Percentiles rank a stretch among this genome's conserved stretches.
Evolutionary conservation across 2,888 invertebrate species (phyloP).

Genomic region (Andricus curvator): DNA sequence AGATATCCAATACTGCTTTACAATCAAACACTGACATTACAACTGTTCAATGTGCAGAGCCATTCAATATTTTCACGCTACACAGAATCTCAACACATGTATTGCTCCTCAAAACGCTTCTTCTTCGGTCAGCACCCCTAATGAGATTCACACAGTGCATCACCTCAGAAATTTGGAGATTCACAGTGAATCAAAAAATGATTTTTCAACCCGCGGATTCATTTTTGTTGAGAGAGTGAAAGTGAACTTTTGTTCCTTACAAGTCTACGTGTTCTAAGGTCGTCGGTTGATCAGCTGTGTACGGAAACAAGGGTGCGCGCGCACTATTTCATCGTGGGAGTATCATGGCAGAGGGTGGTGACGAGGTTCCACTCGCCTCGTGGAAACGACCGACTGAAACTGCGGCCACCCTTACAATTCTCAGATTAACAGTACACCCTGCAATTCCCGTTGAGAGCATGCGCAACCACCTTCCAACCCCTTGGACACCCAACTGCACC

Average conservation of each 20-base stretch:
- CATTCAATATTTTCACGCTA: constrained; percentile 14
- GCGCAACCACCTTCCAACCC: constrained; percentile 24
- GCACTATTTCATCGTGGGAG: constrained; percentile 28
- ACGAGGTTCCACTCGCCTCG: not conserved
- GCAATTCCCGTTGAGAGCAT: constrained; percentile 26
- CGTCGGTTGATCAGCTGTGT: constrained; percentile 44
- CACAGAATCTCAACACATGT: constrained; percentile 5
- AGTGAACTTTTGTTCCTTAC: constrained; percentile 9
- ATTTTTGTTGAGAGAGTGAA: not conserved
- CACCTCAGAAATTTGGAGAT: not conserved
- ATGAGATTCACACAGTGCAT: not conserved
- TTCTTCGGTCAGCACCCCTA: not conserved
- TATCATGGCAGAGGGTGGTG: constrained; percentile 7
- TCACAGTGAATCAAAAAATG: not conserved
- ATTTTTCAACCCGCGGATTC: not conserved
- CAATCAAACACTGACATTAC: not conserved
- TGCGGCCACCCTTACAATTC: constrained; percentile 30
- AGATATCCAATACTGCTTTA: not conserved
- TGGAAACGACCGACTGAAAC: constrained; percentile 21
- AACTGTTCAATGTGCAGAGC: not conserved
- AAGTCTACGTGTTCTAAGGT: constrained; percentile 2
- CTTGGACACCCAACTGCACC: not conserved
- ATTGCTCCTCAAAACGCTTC: not conserved
- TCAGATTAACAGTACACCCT: constrained; percentile 16
- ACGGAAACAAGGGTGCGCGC: constrained; percentile 38